Percentiles rank a stretch among this genome's conserved stretches.
phyloP scores from a whole-genome alignment of 2,888 invertebrate genomes.

The Tryphoninae sp. region DNA sequence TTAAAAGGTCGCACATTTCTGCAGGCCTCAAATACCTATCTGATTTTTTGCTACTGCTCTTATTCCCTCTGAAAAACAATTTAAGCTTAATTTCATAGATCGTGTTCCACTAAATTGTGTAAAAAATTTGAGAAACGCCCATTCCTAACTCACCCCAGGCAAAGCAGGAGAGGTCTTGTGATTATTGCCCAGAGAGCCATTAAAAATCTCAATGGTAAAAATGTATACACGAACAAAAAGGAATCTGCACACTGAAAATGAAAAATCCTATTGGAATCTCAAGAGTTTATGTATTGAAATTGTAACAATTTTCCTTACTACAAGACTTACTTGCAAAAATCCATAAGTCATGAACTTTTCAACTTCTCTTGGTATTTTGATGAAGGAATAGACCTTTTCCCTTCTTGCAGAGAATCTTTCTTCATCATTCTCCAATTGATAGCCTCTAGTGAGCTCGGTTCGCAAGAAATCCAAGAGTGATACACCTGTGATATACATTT shows the following conservation, averaged over 20 bases:
- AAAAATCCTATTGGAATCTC: constrained; percentile 35
- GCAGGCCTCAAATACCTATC: constrained; percentile 90
- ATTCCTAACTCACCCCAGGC: constrained; percentile 85
- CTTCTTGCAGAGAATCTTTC: constrained; percentile 96
- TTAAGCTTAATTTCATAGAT: constrained; percentile 1
- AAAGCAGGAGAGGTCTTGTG: constrained; percentile 88
- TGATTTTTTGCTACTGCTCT: constrained; percentile 74
- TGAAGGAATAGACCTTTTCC: constrained; percentile 97
- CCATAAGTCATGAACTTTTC: constrained; percentile 97
- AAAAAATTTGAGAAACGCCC: not conserved
- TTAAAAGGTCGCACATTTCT: constrained; percentile 97
- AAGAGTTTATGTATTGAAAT: constrained; percentile 14
- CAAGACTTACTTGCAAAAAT: constrained; percentile 87
- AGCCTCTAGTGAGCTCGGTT: constrained; percentile 95
- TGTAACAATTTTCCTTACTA: not conserved
- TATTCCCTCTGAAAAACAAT: constrained; percentile 69
- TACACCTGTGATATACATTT: constrained; percentile 67
- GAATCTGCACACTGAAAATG: constrained; percentile 93
- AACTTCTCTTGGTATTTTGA: constrained; percentile 95
- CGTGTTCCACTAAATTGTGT: not conserved
- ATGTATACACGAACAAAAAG: constrained; percentile 98
- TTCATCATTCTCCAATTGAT: constrained; percentile 96
- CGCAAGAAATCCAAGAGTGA: constrained; percentile 86
- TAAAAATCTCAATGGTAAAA: constrained; percentile 95
- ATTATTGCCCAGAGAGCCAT: constrained; percentile 93